phyloP scores from a whole-genome alignment of 1,140 invertebrate species.

The Apis cerana region DNA sequence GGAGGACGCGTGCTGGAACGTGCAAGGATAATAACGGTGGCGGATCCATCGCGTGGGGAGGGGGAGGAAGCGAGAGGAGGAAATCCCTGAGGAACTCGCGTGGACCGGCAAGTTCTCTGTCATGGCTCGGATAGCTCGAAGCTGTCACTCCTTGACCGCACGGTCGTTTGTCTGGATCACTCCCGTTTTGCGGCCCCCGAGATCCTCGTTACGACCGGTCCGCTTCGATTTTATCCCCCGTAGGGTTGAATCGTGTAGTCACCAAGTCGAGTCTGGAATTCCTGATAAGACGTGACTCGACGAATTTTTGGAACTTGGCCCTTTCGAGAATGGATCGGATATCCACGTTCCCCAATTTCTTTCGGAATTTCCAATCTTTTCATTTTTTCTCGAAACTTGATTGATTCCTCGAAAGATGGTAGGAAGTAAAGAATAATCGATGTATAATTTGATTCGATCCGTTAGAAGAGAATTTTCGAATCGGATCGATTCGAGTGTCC shows the following conservation, averaged over 20 bases:
- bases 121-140: conserved; percentile 68
- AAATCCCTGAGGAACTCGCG: conserved; percentile 44
- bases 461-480: neutral
- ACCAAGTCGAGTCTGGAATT: conserved; percentile 37
- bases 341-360: neutral
- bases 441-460: too few species aligned
- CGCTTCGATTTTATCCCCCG: conserved; percentile 46
- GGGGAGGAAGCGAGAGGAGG: neutral
- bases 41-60: conserved; percentile 28
- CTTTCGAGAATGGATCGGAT: neutral
- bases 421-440: too few species aligned
- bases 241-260: neutral
- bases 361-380: neutral
- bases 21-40: conserved; percentile 61
- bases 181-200: conserved; percentile 63
- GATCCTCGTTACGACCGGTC: conserved; percentile 47
- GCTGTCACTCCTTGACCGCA: conserved; percentile 75
- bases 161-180: conserved; percentile 78
- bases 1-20: conserved; percentile 48
- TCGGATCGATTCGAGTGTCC: neutral
- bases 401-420: too few species aligned
- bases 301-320: conserved; percentile 22
- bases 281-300: conserved; percentile 45
- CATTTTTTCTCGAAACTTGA: neutral
- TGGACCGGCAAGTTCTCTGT: conserved; percentile 40